These are phyloP conservation scores for Dryocosmus kuriphilus DNA, from an alignment of 2,888 invertebrate species.

Conservation along the genomic window DNA sequence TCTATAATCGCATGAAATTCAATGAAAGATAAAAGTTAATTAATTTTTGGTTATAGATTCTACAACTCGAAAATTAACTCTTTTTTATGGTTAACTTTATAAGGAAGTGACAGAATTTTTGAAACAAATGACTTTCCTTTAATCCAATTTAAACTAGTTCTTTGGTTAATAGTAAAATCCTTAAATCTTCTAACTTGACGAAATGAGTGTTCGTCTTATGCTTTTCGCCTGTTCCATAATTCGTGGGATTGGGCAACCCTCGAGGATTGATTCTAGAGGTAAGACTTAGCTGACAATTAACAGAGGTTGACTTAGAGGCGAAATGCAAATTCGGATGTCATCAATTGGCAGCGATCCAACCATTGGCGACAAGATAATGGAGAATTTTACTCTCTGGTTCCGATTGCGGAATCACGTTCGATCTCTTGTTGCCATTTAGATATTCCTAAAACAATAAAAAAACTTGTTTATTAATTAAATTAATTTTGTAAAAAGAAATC, in stretches of 20 bases:
- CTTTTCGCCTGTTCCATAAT: constrained; percentile 36
- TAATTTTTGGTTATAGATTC: not conserved
- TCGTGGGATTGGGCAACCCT: constrained; percentile 3
- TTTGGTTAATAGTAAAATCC: constrained; percentile 20
- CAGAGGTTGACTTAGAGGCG: constrained; percentile 68
- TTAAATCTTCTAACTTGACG: not conserved
- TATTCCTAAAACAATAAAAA: constrained; percentile 70
- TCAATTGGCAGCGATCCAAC: constrained; percentile 79
- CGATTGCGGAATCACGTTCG: constrained; percentile 77
- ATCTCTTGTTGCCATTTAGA: constrained; percentile 74
- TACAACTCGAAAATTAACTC: not conserved
- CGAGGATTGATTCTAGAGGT: constrained; percentile 37
- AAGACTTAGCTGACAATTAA: constrained; percentile 64
- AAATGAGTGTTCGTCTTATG: not conserved
- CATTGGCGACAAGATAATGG: constrained; percentile 80
- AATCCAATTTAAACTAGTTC: not conserved
- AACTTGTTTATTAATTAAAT: constrained; percentile 40
- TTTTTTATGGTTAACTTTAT: not conserved
- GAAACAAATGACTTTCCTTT: too few species aligned
- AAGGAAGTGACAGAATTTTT: not conserved
- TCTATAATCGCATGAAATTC: not conserved
- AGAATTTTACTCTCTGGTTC: constrained; percentile 80
- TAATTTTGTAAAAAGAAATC: not conserved
- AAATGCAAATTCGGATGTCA: constrained; percentile 54
- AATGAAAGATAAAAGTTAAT: not conserved